phyloP scores from a whole-genome alignment of 2,888 invertebrate genomes.

The Polietes domitor region DNA sequence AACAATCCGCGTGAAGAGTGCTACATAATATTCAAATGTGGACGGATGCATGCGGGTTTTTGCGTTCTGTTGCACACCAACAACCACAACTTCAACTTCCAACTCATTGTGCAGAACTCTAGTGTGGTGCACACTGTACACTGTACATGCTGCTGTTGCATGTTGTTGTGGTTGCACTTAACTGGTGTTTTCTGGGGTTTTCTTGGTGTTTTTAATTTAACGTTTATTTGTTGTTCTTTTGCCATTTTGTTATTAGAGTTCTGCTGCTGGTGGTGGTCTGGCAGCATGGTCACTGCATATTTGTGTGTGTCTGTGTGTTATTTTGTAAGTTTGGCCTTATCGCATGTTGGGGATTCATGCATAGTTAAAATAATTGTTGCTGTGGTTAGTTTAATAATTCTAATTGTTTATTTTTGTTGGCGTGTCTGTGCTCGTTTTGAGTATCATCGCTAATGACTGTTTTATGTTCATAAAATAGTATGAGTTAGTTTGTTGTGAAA shows the following conservation, averaged over 20 bases:
- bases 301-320: constrained; percentile 1
- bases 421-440: neutral
- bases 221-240: constrained; percentile 44
- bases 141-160: neutral
- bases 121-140: no score
- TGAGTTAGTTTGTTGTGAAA: constrained; percentile 48
- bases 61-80: neutral
- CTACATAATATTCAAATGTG: constrained; percentile 22
- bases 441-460: constrained; percentile 45
- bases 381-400: constrained; percentile 62
- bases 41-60: neutral
- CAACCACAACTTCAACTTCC: neutral
- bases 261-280: neutral
- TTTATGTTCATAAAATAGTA: constrained; percentile 53
- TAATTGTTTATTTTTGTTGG: constrained; percentile 54
- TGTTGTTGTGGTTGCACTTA: constrained; percentile 53
- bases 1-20: neutral
- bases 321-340: constrained; percentile 52
- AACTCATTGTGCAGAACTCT: neutral
- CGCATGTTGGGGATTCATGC: constrained; percentile 35
- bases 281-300: neutral
- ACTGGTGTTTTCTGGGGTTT: constrained; percentile 49
- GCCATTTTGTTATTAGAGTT: constrained; percentile 16
- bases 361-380: constrained; percentile 60
- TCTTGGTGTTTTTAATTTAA: constrained; percentile 49